Evolutionary conservation across 2,113 vertebrate species (phyloP), one percentile per base, ranked within the genome.

Genomic region (Cnemophilus loriae): DNA sequence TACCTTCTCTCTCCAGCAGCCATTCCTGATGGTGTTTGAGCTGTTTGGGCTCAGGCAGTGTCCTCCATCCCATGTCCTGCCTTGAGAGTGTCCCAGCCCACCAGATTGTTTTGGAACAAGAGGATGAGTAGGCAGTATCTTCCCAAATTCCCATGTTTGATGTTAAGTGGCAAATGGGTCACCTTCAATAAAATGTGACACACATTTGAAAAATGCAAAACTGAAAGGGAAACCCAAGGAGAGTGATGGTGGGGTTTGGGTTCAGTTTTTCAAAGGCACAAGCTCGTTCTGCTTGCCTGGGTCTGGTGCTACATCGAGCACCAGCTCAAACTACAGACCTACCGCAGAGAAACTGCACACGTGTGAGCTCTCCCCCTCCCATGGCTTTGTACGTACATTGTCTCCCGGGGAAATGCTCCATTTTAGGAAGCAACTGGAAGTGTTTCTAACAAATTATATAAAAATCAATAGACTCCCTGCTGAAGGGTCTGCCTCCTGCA

Each of bases 221-320:
- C n/a, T 30, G 44, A 64, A 88, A 81, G 44, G 42, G 30, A 65
- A 75, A 18, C 30, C 20, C 59, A 46, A 2, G 0, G 0, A 49
- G 26, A 63, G 32, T 0, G 0, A 13, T 26, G 49, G 16, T 4
- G 35, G 73, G 33, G 16, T 33, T 52, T 2, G 2, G 23, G 32
- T 41, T 52, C 2, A 3, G 53, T 27, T 89, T 91, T 16, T 21
- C 41, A 11, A 55, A 90, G 75, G 56, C 44, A 28, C 1, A 1
- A 47, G n/a, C 65, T 61, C 8, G 5, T 89, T 93, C 68, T 76
- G 42, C 64, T 56, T 61, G 39, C 44, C 68, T 74, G 56, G 37
- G 8, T 87, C 37, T 89, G 91, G 53, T 2, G 2, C 76, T 93
- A 1, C 59, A 8, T 82, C 22, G 26, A 70, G 76, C 60, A 35